These are phyloP conservation scores for Kryphioiulus occultus DNA, from an alignment of 2,888 invertebrate species.

Conservation along the genomic window DNA sequence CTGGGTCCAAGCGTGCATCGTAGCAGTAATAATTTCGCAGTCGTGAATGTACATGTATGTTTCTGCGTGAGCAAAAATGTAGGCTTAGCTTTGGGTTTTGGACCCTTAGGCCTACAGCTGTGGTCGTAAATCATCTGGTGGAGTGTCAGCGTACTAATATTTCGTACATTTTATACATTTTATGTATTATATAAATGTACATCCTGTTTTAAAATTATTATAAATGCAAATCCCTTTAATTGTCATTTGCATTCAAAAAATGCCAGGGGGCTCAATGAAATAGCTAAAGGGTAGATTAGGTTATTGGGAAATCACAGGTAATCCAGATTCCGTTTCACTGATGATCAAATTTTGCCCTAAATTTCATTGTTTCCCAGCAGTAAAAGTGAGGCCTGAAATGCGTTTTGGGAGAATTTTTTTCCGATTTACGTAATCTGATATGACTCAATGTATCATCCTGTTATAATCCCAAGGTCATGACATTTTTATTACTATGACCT, in stretches of 20 bases:
- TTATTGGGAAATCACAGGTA: too few species aligned
- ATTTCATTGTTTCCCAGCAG: background rate
- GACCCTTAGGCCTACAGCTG: constrained; percentile 16
- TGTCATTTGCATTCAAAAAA: background rate
- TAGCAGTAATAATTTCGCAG: background rate
- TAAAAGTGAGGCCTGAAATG: background rate
- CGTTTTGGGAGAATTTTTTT: background rate
- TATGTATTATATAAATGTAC: too few species aligned
- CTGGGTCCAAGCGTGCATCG: background rate
- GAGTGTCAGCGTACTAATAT: background rate
- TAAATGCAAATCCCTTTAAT: too few species aligned
- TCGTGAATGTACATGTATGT: background rate
- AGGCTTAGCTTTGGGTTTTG: background rate
- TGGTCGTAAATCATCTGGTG: background rate
- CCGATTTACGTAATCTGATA: background rate
- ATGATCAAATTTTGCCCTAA: too few species aligned
- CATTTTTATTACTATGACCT: background rate
- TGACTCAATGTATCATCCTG: background rate
- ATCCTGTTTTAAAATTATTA: background rate
- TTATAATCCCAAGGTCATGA: background rate
- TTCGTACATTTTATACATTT: too few species aligned
- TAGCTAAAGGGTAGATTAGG: too few species aligned
- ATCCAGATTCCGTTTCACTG: too few species aligned
- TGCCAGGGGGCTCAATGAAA: too few species aligned
- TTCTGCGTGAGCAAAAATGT: too few species aligned